Evolutionary conservation across 1,140 invertebrate species (phyloP).

Genomic region (Potamilus streckersoni): DNA sequence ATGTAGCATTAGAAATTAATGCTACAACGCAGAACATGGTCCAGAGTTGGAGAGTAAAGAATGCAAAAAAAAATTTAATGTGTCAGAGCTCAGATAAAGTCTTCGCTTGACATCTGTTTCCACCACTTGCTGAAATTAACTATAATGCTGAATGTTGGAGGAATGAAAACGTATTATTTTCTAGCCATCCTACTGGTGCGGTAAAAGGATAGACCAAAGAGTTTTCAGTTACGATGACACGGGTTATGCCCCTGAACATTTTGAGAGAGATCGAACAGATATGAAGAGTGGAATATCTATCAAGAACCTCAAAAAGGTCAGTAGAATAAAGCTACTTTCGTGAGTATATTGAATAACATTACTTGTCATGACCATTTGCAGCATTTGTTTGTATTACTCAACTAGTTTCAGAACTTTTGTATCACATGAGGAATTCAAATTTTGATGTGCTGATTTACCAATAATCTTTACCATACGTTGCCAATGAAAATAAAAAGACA

Average conservation of each 20-base stretch:
- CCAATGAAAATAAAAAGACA: no score
- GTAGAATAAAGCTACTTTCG: neutral
- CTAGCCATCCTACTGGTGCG: neutral
- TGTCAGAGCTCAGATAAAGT: neutral
- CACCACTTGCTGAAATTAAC: neutral
- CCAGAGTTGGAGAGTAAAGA: no score
- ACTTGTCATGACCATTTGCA: no score
- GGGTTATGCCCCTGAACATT: constrained; percentile 42
- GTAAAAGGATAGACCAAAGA: neutral
- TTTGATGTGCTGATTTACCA: no score
- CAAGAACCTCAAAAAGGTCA: constrained; percentile 33
- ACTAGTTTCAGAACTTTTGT: no score
- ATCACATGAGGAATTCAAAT: no score
- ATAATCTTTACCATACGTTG: no score
- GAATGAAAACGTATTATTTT: constrained; percentile 20
- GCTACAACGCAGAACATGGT: no score
- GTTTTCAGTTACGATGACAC: neutral
- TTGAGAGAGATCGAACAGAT: constrained; percentile 72
- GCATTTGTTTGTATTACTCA: no score
- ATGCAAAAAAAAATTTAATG: neutral
- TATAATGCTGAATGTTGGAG: no score
- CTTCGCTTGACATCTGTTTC: neutral
- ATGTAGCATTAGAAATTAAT: no score
- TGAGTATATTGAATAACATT: no score
- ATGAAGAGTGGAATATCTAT: constrained; percentile 69